Base-by-base conservation (phyloP, 2,888 invertebrate species). In the Himalopsyche kuldschensis region DNA sequence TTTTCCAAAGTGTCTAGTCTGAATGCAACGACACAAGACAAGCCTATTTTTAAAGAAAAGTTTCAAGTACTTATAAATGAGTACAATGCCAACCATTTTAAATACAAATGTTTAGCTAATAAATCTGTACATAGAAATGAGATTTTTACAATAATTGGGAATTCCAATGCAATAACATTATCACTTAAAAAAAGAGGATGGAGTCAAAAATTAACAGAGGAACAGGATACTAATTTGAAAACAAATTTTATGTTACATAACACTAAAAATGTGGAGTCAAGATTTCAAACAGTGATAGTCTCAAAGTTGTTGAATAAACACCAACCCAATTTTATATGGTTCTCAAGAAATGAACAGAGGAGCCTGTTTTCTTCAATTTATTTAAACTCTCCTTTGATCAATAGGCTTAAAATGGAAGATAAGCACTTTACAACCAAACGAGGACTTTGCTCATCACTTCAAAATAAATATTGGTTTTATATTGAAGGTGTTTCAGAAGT, bases 171-270 rank as follows among this genome's bases (percentile, higher is more conserved):
- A 2, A 89, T 95, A 11, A 90, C 94, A 76, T 91, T 90, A 86
- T 94, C 95, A 0, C 89, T 96, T 82, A 87, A 93, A 75, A 91
- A 92, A 75, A 90, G 94, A 10, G 96, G 95, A 0, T 96, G 96
- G 96, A 90, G 96, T 2, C 96, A 96, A 89, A 96, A 95, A 89
- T 88, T 94, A 41, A 90, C 93, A 8, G 87, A 88, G 0, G 86
- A 84, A 3, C 87, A 88, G 6, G 87, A 87, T 82, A 86, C 88
- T 1, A 88, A 89, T 24, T 88, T 90, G 63, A 89, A 89, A 80
- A 87, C 87, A 15, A 87, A 89, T 81, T 86, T 89, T 78, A 87
- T 89, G 77, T 46, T 30, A 15, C 41, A 77, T 30, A 88, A 87
- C 78, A 89, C 89, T 87, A 84, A 84, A 4, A 89, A 90, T 78